These are phyloP conservation scores for Laothoe populi DNA, from an alignment of 2,888 invertebrate species.

Conservation along the genomic window DNA sequence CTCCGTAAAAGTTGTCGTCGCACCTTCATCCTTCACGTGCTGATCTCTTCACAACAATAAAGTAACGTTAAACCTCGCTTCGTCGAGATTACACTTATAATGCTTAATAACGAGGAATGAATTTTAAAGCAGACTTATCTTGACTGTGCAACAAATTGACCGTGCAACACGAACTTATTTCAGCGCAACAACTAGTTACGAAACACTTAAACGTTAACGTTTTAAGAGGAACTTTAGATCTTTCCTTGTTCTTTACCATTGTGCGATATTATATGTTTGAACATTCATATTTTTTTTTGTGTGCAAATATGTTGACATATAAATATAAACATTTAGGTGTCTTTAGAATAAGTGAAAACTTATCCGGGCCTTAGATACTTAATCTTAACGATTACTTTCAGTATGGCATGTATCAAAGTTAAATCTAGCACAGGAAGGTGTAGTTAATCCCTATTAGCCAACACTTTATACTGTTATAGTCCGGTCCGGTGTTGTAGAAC, in stretches of 20 bases:
- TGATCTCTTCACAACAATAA: constrained; percentile 75
- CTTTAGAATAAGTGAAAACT: neutral
- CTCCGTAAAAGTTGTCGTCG: constrained; percentile 68
- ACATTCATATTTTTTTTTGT: neutral
- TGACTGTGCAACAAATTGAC: constrained; percentile 23
- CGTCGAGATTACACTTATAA: constrained; percentile 58
- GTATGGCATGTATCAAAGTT: constrained; percentile 52
- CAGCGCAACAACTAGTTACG: constrained; percentile 23
- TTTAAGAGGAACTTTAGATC: constrained; percentile 18
- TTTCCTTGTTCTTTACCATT: constrained; percentile 20
- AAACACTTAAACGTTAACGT: constrained; percentile 24
- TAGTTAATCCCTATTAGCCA: constrained; percentile 79
- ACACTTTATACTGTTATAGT: constrained; percentile 75
- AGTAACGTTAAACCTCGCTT: constrained; percentile 57
- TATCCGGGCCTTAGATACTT: neutral
- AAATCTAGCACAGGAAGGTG: constrained; percentile 65
- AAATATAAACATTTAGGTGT: neutral
- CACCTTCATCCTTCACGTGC: constrained; percentile 80
- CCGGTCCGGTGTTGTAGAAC: constrained; percentile 68
- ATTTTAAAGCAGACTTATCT: constrained; percentile 36
- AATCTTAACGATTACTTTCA: constrained; percentile 22
- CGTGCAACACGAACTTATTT: constrained; percentile 21
- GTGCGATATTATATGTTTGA: neutral
- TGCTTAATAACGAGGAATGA: constrained; percentile 42
- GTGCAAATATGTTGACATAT: neutral